These are phyloP conservation scores for Macropodus opercularis DNA, from an alignment of 2,797 vertebrate genomes.

Conservation along the genomic window DNA sequence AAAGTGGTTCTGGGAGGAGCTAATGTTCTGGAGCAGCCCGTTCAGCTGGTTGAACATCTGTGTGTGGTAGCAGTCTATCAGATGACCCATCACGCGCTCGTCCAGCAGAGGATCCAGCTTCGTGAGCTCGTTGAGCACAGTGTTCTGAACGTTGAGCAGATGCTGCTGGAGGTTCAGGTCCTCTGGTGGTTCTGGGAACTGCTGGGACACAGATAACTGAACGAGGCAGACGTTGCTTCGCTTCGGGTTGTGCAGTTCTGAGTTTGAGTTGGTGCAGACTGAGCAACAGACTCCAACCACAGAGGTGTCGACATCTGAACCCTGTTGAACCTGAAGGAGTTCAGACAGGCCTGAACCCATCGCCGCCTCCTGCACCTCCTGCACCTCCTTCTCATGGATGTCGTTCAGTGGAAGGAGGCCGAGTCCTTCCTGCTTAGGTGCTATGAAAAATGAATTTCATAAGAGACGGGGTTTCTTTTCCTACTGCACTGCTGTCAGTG, in stretches of 20 bases:
- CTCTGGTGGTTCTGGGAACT: slow-evolving; percentile 45
- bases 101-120: slow-evolving; percentile 23
- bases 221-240: not conserved
- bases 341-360: not conserved
- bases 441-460: slow-evolving; percentile 16
- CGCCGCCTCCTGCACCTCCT: not conserved
- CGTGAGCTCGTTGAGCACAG: slow-evolving; percentile 3
- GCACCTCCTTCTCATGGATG: not conserved
- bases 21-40: slow-evolving; percentile 43
- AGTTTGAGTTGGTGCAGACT: not conserved
- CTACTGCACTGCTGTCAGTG: too few species aligned
- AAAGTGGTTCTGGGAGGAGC: slow-evolving; percentile 8
- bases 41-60: slow-evolving; percentile 34
- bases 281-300: not conserved
- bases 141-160: slow-evolving; percentile 12
- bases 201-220: slow-evolving; percentile 19
- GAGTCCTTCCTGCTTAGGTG: fast-evolving
- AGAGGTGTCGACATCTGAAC: too few species aligned
- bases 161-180: slow-evolving; percentile 15
- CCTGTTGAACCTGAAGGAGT: not conserved
- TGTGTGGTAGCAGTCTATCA: slow-evolving; percentile 44
- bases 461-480: too few species aligned
- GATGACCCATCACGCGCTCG: slow-evolving; percentile 3
- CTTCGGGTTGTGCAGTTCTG: not conserved
- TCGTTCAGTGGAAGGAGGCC: too few species aligned